Evolutionary conservation across 2,113 vertebrate species (phyloP), one percentile per base, ranked within the genome.

Genomic region (Rhynchopsitta pachyrhyncha): DNA sequence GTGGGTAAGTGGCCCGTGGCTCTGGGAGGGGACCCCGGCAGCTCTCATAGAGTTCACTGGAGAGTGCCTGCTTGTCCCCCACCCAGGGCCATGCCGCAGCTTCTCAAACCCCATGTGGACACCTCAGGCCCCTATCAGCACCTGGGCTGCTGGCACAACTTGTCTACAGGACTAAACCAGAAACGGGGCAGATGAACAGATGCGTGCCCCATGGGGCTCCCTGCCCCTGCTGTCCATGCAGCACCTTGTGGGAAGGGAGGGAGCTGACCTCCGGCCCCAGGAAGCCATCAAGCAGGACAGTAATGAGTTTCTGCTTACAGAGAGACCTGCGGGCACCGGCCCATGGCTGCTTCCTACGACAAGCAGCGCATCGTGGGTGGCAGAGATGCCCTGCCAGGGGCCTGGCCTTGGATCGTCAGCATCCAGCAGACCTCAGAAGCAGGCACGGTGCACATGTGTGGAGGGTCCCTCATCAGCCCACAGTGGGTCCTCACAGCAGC

Each of bases 261-360:
- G 16, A 9, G 16, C 63, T 62, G 39, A 46, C n/a, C 46, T 69
- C n/a, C 53, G 53, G 41, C 62, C 35, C 8, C 39, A 35, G 33
- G 53, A 35, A 47, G 20, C 12, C 25, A 67, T 86, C 2, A 5
- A 27, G 8, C 8, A 31, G 25, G 10, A 68, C 46, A 33, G 1
- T 63, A 81, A 81, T 55, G 76, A 68, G 25, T 28, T 92, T 75
- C 25, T 69, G 5, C 31, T 75, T 92, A 55, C 76, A 81, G 82
- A 22, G 2, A 0, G 2, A 37, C 10, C 22, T 92, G 90, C 18
- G 90, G 90, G 22, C 90, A 33, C 20, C 53, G 53, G 25, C 89
- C 90, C 11, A 47, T 68, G n/a, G 1, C 1, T 35, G 1, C 13
- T 15, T 4, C 2, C 7, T 1, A 17, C 1, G 0, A 17, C 69